Evolutionary conservation across 2,797 vertebrate genomes (phyloP), one percentile per base, ranked within the genome.

Genomic region (Gymnodraco acuticeps): DNA sequence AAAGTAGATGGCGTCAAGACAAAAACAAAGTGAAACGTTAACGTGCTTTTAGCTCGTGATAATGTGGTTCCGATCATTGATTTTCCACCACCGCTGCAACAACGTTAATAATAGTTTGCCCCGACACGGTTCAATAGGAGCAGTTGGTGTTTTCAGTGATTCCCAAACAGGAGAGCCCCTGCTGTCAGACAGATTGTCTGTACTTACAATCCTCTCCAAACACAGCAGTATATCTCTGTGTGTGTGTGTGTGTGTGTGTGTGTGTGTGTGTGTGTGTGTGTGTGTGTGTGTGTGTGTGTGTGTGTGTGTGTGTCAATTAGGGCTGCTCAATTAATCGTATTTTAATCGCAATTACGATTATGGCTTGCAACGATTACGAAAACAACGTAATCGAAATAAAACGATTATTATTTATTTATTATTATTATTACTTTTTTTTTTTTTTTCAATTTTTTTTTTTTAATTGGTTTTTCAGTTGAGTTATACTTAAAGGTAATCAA

Each of bases 141-240:
- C 73, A 74, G 82, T 65, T 73, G 51, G 70, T 65, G 70, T 69
- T 83, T 77, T 68, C 47, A 12, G 73, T 70, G 69, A 15, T 82
- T 83, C 83, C 38, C 41, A 46, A 61, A 68, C 63, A 61, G 56
- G 56, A 66, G 65, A 60, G 70, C 1, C 41, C 81, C 68, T 72
- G 70, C 81, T 78, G 83, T 63, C 61, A 55, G n/a, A 83, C 43
- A 78, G 80, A 78, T 41, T 87, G 80, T 42, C 76, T 70, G 31
- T 78, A 70, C 79, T 81, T 73, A 77, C 65, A 84, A 77, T 75
- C 78, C 78, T 33, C 66, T 56, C 17, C 4, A 10, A 13, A 33
- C 52, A n/a, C 12, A 68, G 54, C 20, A 2, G 0, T 12, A 20
- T 13, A 59, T 68, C 59, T 61, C 27, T 70, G 52, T 61, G 52